Conservation (phyloP, 2,797 vertebrate species). For the Champsocephalus esox region DNA sequence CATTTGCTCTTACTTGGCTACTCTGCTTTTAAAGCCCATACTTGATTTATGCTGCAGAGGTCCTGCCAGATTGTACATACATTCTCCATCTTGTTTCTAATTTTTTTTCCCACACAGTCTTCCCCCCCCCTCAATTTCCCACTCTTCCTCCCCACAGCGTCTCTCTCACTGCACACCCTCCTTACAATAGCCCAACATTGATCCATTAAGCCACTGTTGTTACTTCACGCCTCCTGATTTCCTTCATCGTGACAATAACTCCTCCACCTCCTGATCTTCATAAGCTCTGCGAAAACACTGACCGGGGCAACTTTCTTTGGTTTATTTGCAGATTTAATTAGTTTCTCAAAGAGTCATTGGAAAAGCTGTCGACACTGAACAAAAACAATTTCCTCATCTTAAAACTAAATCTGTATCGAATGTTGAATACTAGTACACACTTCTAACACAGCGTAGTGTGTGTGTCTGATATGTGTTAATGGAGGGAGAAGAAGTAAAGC, state of each 20-base stretch:
- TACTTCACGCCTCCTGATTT: constrained; percentile 47
- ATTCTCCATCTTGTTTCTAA: constrained; percentile 20
- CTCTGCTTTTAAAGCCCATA: constrained; percentile 45
- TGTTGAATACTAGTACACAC: background rate
- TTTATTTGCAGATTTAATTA: constrained; percentile 45
- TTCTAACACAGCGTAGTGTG: background rate
- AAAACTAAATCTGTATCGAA: too few species aligned
- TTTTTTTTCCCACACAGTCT: constrained; percentile 23
- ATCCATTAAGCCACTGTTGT: constrained; percentile 50
- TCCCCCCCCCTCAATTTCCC: constrained; percentile 5
- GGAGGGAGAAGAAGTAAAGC: background rate
- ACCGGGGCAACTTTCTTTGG: constrained; percentile 29
- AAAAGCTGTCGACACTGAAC: background rate
- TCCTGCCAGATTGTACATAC: constrained; percentile 35
- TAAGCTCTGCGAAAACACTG: constrained; percentile 37
- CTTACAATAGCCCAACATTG: constrained; percentile 20
- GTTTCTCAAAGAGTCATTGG: constrained; percentile 20
- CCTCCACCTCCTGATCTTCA: constrained; percentile 23
- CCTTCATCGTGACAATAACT: constrained; percentile 32
- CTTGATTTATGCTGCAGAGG: constrained; percentile 51
- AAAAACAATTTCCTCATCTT: too few species aligned
- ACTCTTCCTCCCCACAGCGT: background rate
- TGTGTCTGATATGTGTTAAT: constrained; percentile 1
- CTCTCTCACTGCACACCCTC: constrained; percentile 15
- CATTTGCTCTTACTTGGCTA: constrained; percentile 40